These are phyloP conservation scores for Gymnobelideus leadbeateri DNA, from an alignment of 2,113 vertebrate genomes.

Conservation along the genomic window DNA sequence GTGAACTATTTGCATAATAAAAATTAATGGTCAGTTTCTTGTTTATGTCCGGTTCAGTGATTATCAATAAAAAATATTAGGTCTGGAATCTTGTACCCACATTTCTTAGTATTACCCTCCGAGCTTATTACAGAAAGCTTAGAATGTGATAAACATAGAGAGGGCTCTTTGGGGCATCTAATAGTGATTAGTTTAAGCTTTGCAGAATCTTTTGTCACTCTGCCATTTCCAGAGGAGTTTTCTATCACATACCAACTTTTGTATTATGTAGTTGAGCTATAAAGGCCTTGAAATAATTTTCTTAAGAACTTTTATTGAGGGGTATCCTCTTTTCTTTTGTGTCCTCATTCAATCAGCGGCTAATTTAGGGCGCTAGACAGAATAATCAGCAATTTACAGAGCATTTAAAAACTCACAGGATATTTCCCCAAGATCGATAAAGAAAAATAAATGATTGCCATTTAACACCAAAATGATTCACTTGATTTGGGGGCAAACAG, in stretches of 20 bases:
- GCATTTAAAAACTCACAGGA: background rate
- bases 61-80: conserved; percentile 47
- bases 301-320: conserved; percentile 9
- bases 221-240: conserved; percentile 16
- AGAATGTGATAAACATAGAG: conserved; percentile 27
- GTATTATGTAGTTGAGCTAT: background rate
- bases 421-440: background rate
- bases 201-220: conserved; percentile 28
- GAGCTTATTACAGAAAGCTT: conserved; percentile 11
- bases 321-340: background rate
- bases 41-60: conserved; percentile 60
- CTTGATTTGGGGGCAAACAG: background rate
- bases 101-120: conserved; percentile 47
- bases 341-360: conserved; percentile 21
- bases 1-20: conserved; percentile 71
- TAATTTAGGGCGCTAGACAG: background rate
- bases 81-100: background rate
- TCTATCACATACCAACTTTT: conserved; percentile 20
- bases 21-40: conserved; percentile 71
- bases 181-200: conserved; percentile 39
- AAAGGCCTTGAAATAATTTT: conserved; percentile 30
- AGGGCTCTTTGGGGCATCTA: conserved; percentile 28
- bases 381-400: conserved; percentile 12
- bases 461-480: background rate
- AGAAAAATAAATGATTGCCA: conserved; percentile 28